phyloP scores from a whole-genome alignment of 2,797 vertebrate genomes.

The Strix occidentalis region DNA sequence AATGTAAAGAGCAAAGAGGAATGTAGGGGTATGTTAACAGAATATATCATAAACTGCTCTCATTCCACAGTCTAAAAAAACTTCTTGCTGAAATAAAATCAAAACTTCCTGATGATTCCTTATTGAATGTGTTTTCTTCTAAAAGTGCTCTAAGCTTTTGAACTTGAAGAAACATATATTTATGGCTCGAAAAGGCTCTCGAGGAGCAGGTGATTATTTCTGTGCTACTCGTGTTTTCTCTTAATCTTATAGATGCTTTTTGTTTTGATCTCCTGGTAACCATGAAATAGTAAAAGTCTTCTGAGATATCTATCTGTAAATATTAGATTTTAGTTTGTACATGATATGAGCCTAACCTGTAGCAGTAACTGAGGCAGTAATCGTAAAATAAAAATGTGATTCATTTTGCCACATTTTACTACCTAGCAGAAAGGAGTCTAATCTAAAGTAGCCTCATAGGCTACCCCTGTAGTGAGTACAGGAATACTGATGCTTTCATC shows the following conservation, averaged over 20 bases:
- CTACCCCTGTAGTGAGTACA: background rate
- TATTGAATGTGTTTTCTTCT: background rate
- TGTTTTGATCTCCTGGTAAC: background rate
- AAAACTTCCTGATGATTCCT: background rate
- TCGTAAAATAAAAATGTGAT: background rate
- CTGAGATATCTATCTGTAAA: background rate
- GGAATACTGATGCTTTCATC: background rate
- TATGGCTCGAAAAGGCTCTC: background rate
- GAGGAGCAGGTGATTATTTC: background rate
- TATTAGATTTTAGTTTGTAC: background rate
- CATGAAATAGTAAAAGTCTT: background rate
- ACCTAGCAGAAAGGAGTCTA: background rate
- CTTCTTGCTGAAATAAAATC: background rate
- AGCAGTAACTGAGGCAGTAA: background rate
- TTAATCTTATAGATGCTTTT: background rate
- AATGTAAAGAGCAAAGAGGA: slow-evolving; percentile 33
- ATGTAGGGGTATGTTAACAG: background rate
- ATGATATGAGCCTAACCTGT: background rate
- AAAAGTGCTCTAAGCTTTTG: background rate
- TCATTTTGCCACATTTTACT: background rate
- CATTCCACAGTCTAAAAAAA: background rate
- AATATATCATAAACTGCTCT: slow-evolving; percentile 22
- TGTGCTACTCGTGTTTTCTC: background rate
- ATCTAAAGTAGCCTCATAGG: background rate
- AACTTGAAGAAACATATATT: background rate